A percentile compares a stretch with the other conserved stretches of the same genome.
Conservation (phyloP, 1,140 invertebrate genomes). For the Bacillus rossius region DNA sequence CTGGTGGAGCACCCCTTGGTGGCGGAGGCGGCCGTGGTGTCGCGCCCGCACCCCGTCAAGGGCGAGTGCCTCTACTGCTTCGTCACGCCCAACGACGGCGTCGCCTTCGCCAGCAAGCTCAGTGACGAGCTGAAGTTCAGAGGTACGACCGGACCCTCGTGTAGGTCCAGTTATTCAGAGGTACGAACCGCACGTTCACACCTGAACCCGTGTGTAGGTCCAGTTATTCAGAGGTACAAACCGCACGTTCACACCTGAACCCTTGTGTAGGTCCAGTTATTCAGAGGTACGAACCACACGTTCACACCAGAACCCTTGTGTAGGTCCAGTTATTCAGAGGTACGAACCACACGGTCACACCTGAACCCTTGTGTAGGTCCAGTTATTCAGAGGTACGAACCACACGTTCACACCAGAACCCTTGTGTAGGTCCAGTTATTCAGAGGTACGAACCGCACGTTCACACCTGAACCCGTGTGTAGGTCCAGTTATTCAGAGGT, state of each 20-base stretch:
- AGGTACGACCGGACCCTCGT: too few relatives aligned
- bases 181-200: too few relatives aligned
- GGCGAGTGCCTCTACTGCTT: constrained; percentile 97
- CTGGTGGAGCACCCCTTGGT: constrained; percentile 78
- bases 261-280: too few relatives aligned
- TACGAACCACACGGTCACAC: too few relatives aligned
- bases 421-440: constrained; percentile 33
- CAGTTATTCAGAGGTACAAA: constrained; percentile 57
- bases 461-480: too few relatives aligned
- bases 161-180: too few relatives aligned
- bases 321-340: constrained; percentile 50
- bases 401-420: not conserved
- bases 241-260: too few relatives aligned
- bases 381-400: too few relatives aligned
- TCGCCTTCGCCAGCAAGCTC: constrained; percentile 60
- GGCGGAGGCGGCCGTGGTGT: constrained; percentile 92
- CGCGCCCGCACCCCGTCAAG: constrained; percentile 88
- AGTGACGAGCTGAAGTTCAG: constrained; percentile 68
- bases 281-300: too few relatives aligned
- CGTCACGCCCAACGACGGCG: constrained; percentile 79
- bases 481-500: too few relatives aligned
- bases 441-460: constrained; percentile 55
- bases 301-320: not conserved
- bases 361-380: too few relatives aligned
- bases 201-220: too few relatives aligned